These are phyloP conservation scores for Apamea anceps DNA, from an alignment of 2,888 invertebrate genomes.

Conservation along the genomic window DNA sequence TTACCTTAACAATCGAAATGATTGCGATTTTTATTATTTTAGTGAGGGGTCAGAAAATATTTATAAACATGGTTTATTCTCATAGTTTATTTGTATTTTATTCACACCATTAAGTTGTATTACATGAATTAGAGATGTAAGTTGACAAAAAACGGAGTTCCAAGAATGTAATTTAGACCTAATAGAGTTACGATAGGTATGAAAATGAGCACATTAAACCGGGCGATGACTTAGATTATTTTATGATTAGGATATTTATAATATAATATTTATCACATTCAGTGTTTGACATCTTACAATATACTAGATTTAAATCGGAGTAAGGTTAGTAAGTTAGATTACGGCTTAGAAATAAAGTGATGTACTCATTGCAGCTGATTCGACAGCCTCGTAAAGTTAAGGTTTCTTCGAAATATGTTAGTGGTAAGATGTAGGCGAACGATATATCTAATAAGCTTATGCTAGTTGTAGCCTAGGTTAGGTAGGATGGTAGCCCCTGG, in stretches of 20 bases:
- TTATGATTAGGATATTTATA: conserved; percentile 55
- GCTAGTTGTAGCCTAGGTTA: conserved; percentile 44
- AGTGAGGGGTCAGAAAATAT: conserved; percentile 62
- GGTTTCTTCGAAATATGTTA: conserved; percentile 43
- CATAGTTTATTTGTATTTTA: conserved; percentile 60
- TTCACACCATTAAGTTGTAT: conserved; percentile 49
- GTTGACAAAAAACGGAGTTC: conserved; percentile 61
- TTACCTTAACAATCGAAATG: conserved; percentile 29
- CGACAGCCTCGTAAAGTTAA: conserved; percentile 42
- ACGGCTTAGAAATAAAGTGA: conserved; percentile 36
- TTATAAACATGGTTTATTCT: conserved; percentile 38
- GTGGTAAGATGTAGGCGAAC: conserved; percentile 46
- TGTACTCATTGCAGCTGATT: conserved; percentile 46
- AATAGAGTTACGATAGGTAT: conserved; percentile 48
- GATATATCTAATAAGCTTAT: conserved; percentile 33
- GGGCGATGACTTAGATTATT: conserved; percentile 73
- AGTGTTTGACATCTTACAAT: conserved; percentile 68
- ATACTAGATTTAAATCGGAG: conserved; percentile 50
- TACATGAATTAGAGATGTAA: conserved; percentile 61
- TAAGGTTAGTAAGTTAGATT: conserved; percentile 38
- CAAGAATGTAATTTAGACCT: conserved; percentile 57
- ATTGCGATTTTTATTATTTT: conserved; percentile 50
- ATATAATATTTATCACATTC: conserved; percentile 66
- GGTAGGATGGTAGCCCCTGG: conserved; percentile 61
- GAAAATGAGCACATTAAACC: conserved; percentile 61